Base-by-base conservation (phyloP, 1,140 invertebrate species). In the Tachypleus tridentatus region DNA sequence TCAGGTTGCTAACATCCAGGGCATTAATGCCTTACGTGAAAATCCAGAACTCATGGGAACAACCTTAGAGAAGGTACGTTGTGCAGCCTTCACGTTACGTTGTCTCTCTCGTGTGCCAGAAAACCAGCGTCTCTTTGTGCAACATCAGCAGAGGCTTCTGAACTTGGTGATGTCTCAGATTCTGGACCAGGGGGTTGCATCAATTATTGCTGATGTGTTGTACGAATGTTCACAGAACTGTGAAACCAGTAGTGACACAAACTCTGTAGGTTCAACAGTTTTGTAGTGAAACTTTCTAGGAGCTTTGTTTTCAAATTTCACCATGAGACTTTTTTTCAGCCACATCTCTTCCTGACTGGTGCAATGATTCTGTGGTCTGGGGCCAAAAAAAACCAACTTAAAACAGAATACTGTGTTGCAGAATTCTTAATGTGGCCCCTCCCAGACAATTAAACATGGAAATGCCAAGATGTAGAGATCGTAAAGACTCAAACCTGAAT, bases 41-140 rank as follows among this genome's bases (percentile, higher is more conserved):
- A 98, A 97, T 81, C 94, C 96, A 1, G 97, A 98, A 77, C 86
- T 90, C 49, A 98, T 98, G 93, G 96, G 96, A 50, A 99, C 96
- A 5, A 97, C 92, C 74, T 81, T 98, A 72, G 95, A 98, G 77
- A 98, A 99, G 95, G 79, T 99, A 71, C 82, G 95, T 67, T 85
- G 97, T 68, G 91, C 95, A 54, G 94, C 92, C 6, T 86, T 85
- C 64, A 96, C 87, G 58, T 78, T 93, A 73, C 82, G 87, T 63
- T 91, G 88, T 73, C 80, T 95, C 67, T 86, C 91, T 47, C 83
- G 86, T 75, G 89, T 92, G 80, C 87, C 91, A n/a, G 91, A 94
- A 74, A 97, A 97, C 81, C 83, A 89, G 72, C 84, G 88, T 67
- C 80, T 97, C 65, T 86, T 97, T 73, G 82, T 93, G 68, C 90